Evolutionary conservation across 1,140 invertebrate species (phyloP), one percentile per base, ranked within the genome.

Genomic region (Ylistrum balloti): DNA sequence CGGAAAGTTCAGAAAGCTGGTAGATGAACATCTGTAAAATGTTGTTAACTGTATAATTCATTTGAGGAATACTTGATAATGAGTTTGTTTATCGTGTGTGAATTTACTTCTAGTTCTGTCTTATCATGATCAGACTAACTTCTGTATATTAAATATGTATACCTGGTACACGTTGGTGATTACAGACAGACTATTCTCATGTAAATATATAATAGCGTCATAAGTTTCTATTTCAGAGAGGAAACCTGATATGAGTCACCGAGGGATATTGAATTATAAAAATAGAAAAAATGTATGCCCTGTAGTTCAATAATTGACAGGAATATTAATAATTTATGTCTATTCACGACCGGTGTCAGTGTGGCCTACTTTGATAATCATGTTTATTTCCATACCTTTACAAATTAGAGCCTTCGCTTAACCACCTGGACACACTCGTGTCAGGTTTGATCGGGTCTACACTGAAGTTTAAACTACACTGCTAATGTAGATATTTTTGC

Each of bases 171-270:
- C 35, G 13, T 13, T 38, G 13, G 13, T 38, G 35, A 13, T 74
- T 74, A 74, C 28, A 74, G 56, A 74, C 56, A n/a, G 22, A n/a
- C 56, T 74, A 74, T 74, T 74, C n/a, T n/a, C 17, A 5, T 28
- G 1, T 17, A n/a, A 5, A 28, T 28, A 7, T 74, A 7, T 38
- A 38, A 38, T 7, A 38, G 35, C 13, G 35, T 38, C 5, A 13
- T 13, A 7, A 13, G 35, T 38, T 7, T 7, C 5, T 7, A 38
- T 7, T 7, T 28, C 15, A 74, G n/a, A 28, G 22, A n/a, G 0
- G 56, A 74, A 74, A 74, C 22, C 13, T 74, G 56, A 74, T 74
- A n/a, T 74, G 56, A 74, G 56, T 74, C 56, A 74, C 56, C 56
- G 0, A 74, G 56, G 28, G 28, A 74, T 74, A 74, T 74, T 74